Base-by-base conservation (phyloP, 2,888 invertebrate genomes). In the Calliphora vomitoria region DNA sequence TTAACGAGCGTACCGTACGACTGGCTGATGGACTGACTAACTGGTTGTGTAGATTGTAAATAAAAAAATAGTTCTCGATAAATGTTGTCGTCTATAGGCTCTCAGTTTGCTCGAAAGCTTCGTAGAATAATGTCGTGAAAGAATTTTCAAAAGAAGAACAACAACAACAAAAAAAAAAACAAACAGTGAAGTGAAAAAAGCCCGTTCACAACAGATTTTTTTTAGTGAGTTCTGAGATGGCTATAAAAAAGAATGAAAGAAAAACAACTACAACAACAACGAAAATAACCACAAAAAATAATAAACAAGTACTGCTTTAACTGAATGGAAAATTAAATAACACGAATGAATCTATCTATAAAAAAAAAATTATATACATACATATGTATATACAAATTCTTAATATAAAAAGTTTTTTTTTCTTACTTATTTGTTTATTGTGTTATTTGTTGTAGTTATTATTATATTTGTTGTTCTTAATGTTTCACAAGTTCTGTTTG, bases 51-150 rank as follows among this genome's bases (percentile, higher is more conserved):
- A 72, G 80, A 82, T 82, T 76, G 82, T 81, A 83, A 83, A 81
- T 78, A 79, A 85, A 82, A 62, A 82, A 83, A 83, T 86, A 85
- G 85, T 86, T 88, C 88, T 88, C 80, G 82, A 82, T 85, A 82
- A 81, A 81, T 72, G 31, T 82, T 76, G 68, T 82, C 82, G 82
- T 81, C 53, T 83, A 62, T 83, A 68, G 82, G 72, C 72, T 82
- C 89, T 89, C 86, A 89, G 89, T 88, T 81, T 85, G 84, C 58
- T 85, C 82, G 85, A 88, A 89, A 89, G 87, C 89, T 89, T 84
- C 82, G 84, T 86, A 74, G 81, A 83, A 87, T 85, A 87, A 88
- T 89, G 89, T 88, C 86, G 88, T 89, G 86, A 86, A 74, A 79
- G 84, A 82, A 85, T 85, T 83, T 25, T 76, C 38, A 18, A 53